Evolutionary conservation across 2,113 vertebrate species (phyloP).

Genomic region (Madoqua kirkii): DNA sequence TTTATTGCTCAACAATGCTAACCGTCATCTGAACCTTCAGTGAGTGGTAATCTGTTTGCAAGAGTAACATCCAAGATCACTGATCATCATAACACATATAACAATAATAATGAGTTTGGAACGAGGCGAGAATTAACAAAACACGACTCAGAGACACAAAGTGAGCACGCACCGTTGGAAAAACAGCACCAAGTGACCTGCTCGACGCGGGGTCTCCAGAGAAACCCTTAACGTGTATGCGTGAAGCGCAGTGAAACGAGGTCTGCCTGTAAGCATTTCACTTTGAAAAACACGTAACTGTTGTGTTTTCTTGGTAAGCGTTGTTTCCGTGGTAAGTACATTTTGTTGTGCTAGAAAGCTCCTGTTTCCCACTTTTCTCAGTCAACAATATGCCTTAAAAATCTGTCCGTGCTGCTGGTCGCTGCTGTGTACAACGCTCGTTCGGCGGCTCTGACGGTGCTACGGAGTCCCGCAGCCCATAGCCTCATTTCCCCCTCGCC

Average conservation of each 20-base stretch:
- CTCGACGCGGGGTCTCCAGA: neutral
- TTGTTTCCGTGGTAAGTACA: neutral
- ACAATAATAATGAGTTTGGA: neutral
- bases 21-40: neutral
- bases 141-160: neutral
- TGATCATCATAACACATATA: neutral
- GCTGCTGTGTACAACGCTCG: rapidly evolving
- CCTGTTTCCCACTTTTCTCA: conserved; percentile 10
- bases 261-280: neutral
- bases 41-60: neutral
- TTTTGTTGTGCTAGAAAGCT: neutral
- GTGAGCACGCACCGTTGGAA: neutral
- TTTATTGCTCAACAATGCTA: neutral
- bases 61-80: neutral
- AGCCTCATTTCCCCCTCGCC: rapidly evolving
- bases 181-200: too few relatives aligned
- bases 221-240: neutral
- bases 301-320: neutral
- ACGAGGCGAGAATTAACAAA: too few relatives aligned
- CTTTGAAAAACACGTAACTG: neutral
- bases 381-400: conserved; percentile 52
- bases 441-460: rapidly evolving
- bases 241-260: rapidly evolving
- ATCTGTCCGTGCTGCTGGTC: neutral
- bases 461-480: rapidly evolving